A percentile compares a stretch with the other conserved stretches of the same genome.
Conservation (phyloP, 1,140 invertebrate species). For the Oreohelix idahoensis region DNA sequence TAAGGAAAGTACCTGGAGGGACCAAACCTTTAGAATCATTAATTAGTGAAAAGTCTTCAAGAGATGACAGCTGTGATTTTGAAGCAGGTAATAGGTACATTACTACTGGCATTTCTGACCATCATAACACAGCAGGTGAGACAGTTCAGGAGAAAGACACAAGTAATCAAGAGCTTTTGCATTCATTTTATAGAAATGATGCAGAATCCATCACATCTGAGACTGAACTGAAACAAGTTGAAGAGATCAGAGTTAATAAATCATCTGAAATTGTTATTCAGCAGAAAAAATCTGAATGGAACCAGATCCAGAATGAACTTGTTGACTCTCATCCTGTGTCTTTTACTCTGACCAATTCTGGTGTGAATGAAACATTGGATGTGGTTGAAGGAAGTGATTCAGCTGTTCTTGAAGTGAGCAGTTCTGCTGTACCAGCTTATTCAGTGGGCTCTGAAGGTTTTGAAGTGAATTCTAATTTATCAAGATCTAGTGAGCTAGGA, state of each 20-base stretch:
- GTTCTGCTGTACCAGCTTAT: not conserved
- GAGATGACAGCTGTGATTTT: not conserved
- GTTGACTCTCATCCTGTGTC: not conserved
- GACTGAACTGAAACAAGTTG: not conserved
- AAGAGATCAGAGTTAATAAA: not conserved
- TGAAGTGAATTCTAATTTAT: not conserved
- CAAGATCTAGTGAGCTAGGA: not conserved
- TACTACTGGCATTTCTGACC: not conserved
- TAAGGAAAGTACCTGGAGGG: not conserved
- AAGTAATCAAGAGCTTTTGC: not conserved
- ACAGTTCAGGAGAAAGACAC: not conserved
- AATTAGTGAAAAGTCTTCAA: not conserved
- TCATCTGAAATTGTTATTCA: not conserved
- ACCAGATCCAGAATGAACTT: not conserved
- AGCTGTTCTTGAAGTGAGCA: not conserved
- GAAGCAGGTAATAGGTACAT: not conserved
- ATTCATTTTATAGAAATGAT: not conserved
- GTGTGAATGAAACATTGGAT: not conserved
- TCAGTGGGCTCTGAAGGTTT: not conserved
- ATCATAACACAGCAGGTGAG: not conserved
- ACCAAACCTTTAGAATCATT: not conserved
- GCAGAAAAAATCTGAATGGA: not conserved
- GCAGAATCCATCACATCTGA: not conserved
- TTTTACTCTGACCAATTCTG: not conserved
- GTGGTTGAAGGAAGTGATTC: not conserved